phyloP scores from a whole-genome alignment of 1,140 invertebrate species.

The Drosophila oshimai region DNA sequence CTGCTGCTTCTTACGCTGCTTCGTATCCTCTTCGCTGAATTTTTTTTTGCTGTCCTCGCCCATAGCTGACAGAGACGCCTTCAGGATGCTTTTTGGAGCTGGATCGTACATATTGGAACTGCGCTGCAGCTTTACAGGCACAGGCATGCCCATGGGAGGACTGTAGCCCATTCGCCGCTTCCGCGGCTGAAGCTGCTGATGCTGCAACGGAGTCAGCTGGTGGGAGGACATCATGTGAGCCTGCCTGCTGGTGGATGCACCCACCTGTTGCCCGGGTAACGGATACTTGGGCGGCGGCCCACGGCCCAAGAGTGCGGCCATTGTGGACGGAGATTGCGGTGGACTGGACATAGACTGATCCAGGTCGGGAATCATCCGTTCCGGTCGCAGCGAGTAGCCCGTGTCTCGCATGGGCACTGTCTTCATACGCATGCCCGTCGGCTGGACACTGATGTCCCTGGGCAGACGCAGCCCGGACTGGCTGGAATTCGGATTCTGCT shows the following conservation, averaged over 20 bases:
- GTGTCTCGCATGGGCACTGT: conserved; percentile 62
- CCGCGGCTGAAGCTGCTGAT: conserved; percentile 26
- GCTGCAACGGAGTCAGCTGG: conserved; percentile 29
- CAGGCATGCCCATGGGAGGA: conserved; percentile 5
- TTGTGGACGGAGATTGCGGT: conserved; percentile 53
- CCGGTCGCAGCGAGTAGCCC: conserved; percentile 59
- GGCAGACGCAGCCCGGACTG: conserved; percentile 34
- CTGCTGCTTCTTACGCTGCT: conserved; percentile 32
- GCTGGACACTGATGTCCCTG: conserved; percentile 50
- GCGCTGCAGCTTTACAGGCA: conserved; percentile 64
- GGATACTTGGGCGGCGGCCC: conserved; percentile 36
- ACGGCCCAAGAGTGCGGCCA: conserved; percentile 4
- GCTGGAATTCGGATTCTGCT: conserved; percentile 9
- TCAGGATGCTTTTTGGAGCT: neutral
- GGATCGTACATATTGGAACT: conserved; percentile 26
- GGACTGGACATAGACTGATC: conserved; percentile 53
- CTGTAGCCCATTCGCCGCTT: conserved; percentile 46
- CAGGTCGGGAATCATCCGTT: conserved; percentile 64
- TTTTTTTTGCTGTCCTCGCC: conserved; percentile 11
- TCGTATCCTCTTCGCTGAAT: conserved; percentile 17
- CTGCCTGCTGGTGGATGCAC: conserved; percentile 54
- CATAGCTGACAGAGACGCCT: neutral
- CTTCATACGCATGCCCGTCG: conserved; percentile 51
- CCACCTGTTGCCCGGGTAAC: neutral
- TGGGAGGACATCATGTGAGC: conserved; percentile 37